These are phyloP conservation scores for Zonotrichia leucophrys DNA, from an alignment of 2,113 vertebrate species.

Conservation along the genomic window DNA sequence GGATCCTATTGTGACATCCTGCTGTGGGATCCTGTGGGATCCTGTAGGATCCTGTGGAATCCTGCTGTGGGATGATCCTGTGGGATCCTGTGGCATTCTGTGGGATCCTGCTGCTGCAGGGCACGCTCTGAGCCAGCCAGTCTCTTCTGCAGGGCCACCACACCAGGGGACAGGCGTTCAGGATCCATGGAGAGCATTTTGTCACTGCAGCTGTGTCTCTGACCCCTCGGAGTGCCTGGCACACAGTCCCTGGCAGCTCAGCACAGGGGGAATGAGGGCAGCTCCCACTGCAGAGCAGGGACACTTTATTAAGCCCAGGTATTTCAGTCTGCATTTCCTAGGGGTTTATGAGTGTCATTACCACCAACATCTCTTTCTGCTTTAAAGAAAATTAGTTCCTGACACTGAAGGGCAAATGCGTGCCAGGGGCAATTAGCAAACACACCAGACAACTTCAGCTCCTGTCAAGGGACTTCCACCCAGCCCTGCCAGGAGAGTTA, in stretches of 20 bases:
- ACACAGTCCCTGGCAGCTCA: neutral
- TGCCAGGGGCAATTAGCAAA: neutral
- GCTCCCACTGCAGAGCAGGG: neutral
- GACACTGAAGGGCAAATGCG: neutral
- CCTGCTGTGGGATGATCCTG: neutral
- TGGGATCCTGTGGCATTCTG: too few relatives aligned
- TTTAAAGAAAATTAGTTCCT: neutral
- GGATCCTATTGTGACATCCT: too few relatives aligned
- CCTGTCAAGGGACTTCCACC: neutral
- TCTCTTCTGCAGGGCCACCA: rapidly evolving
- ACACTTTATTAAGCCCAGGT: neutral
- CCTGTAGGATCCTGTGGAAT: too few relatives aligned
- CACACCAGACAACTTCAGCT: neutral
- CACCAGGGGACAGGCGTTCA: neutral
- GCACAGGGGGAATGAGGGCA: rapidly evolving
- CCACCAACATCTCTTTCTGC: neutral
- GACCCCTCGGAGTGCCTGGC: neutral
- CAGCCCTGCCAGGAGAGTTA: neutral
- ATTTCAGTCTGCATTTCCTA: neutral
- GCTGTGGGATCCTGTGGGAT: too few relatives aligned
- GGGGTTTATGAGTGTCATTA: neutral
- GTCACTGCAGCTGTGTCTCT: neutral
- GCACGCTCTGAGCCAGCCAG: neutral
- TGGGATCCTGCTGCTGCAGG: neutral
- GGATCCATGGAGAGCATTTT: neutral